Evolutionary conservation across 2,888 invertebrate species (phyloP), one percentile per base, ranked within the genome.

Genomic region (Lepeophtheirus nordmannii): DNA sequence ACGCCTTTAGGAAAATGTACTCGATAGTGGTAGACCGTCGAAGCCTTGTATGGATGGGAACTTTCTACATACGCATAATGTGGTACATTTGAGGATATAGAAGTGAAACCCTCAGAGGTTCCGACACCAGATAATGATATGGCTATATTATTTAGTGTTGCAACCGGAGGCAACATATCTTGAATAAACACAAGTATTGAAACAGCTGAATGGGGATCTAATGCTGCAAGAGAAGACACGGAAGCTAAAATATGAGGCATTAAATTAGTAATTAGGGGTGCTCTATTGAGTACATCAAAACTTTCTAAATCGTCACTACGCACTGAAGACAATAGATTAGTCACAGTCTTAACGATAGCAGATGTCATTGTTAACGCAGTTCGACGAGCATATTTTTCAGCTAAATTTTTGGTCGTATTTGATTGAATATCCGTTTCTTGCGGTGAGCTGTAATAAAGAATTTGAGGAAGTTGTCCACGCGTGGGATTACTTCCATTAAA

Each of bases 401-500:
- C 79, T 69, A 68, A 65, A 68, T 68, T 67, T 37, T 63, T 63
- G 20, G 53, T 63, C 10, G 63, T 20, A 67, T 22, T 23, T 20
- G 63, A 22, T 17, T 46, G 56, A 23, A 63, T 53, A 17, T 63
- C 63, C 7, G 41, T 63, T n/a, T 63, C 66, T 30, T 66, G 62
- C 59, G 70, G 69, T 70, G 76, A 86, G 83, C 85, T 87, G 77
- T 83, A 90, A 74, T 96, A 97, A 17, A 96, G 79, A 61, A 97
- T 82, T 72, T 87, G 86, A 0, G 97, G 96, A 72, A 97, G 84
- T 78, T 97, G 97, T 11, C 97, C 97, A 65, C 96, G 81, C 0
- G 88, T 86, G 69, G 92, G 83, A 10, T 91, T 93, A 0, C 96
- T 96, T n/a, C 96, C 96, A 75, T 96, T 94, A 74, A 89, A 89